Percentiles rank a stretch among this genome's conserved stretches.
Conservation (phyloP, 37 sponge, comb jelly and placozoan species). For the Aplysina aerophoba region DNA sequence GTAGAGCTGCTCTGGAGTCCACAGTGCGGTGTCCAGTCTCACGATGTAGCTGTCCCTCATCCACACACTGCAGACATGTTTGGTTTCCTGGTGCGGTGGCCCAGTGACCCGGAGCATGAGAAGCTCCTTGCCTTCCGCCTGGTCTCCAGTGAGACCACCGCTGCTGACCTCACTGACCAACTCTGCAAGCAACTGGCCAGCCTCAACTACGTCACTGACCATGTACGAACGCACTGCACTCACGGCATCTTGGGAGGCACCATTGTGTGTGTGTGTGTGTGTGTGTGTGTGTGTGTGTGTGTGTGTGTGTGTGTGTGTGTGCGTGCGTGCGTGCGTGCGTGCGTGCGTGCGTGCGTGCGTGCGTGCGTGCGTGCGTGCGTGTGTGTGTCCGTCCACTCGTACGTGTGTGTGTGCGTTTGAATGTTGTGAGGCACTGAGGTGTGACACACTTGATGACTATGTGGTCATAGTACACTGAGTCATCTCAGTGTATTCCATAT, state of each 20-base stretch:
- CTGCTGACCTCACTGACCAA: not conserved
- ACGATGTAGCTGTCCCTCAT: not conserved
- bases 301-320: too few species aligned
- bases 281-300: not conserved
- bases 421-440: too few species aligned
- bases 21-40: not conserved
- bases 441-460: too few species aligned
- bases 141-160: constrained; percentile 11
- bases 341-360: too few species aligned
- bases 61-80: constrained; percentile 43
- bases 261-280: too few species aligned
- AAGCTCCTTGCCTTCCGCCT: constrained; percentile 71
- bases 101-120: constrained; percentile 70
- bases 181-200: constrained; percentile 55
- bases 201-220: constrained; percentile 49
- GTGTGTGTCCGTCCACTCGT: too few species aligned
- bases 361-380: too few species aligned
- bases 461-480: too few species aligned
- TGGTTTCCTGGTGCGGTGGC: constrained; percentile 74
- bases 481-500: not conserved
- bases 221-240: constrained; percentile 30
- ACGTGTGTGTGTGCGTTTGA: too few species aligned
- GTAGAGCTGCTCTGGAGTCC: not conserved
- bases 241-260: too few species aligned
- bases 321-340: not conserved